These are phyloP conservation scores for Microtus richardsoni DNA, from an alignment of 2,113 vertebrate genomes.

Conservation along the genomic window DNA sequence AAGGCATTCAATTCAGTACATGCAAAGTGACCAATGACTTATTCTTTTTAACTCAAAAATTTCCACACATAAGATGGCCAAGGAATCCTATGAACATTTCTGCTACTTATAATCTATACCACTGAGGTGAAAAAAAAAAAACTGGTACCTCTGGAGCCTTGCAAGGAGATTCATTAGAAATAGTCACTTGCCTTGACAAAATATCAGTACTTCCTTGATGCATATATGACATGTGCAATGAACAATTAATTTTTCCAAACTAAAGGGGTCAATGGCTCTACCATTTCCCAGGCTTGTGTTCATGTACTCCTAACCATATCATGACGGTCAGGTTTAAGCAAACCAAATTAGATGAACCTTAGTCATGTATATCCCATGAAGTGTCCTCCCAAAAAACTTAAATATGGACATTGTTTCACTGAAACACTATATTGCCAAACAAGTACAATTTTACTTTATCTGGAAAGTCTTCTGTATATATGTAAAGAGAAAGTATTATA, in stretches of 20 bases:
- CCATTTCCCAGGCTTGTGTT: neutral
- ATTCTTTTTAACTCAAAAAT: neutral
- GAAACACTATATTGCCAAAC: neutral
- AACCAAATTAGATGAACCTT: neutral
- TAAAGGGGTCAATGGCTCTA: neutral
- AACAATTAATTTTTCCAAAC: neutral
- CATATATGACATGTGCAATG: neutral
- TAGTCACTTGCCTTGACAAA: neutral
- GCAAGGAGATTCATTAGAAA: neutral
- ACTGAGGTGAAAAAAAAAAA: too few relatives aligned
- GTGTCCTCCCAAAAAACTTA: too few relatives aligned
- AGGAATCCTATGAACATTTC: neutral
- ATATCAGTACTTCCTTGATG: neutral
- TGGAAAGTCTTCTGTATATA: neutral
- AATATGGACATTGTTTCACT: neutral
- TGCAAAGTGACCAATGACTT: neutral
- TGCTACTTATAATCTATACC: neutral
- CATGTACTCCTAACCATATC: neutral
- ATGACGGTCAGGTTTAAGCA: neutral
- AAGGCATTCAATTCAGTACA: neutral
- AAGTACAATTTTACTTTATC: neutral
- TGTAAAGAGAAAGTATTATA: neutral
- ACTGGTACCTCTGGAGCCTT: too few relatives aligned
- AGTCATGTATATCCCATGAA: neutral
- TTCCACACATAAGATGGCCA: neutral